Conservation (phyloP, 2,113 vertebrate genomes). For the Nycticebus coucang region DNA sequence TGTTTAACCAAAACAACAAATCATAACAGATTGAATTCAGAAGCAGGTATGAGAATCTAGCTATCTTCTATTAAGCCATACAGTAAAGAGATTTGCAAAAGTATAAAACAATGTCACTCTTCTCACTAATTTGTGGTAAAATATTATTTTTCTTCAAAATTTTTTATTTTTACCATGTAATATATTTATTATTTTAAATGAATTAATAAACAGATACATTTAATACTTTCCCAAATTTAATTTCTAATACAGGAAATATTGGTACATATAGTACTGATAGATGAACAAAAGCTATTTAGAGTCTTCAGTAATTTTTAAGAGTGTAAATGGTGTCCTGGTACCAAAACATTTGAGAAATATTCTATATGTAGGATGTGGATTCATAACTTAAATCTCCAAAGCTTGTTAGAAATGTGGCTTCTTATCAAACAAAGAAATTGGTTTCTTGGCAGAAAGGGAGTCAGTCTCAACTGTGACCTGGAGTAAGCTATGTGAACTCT, state of each 20-base stretch:
- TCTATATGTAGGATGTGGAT: background rate
- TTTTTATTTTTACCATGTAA: background rate
- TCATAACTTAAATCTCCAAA: background rate
- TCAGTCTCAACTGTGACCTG: background rate
- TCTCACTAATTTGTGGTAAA: background rate
- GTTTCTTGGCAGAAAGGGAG: background rate
- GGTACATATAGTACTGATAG: background rate
- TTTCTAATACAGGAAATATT: slow-evolving; percentile 3
- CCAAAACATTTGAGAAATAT: slow-evolving; percentile 3
- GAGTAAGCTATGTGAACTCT: background rate
- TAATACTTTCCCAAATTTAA: background rate
- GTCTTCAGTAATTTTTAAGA: background rate
- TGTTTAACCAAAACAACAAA: slow-evolving; percentile 1
- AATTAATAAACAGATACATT: background rate
- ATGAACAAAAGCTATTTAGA: background rate
- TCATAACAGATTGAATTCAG: background rate
- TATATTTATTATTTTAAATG: background rate
- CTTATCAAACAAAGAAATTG: background rate
- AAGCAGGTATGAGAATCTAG: background rate
- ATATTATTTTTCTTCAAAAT: background rate
- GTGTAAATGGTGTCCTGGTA: background rate
- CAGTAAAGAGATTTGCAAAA: slow-evolving; percentile 8
- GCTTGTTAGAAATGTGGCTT: slow-evolving; percentile 10
- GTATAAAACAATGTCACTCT: background rate
- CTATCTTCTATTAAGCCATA: background rate